phyloP scores from a whole-genome alignment of 2,113 vertebrate genomes.

The Poeciliopsis turrubarensis region DNA sequence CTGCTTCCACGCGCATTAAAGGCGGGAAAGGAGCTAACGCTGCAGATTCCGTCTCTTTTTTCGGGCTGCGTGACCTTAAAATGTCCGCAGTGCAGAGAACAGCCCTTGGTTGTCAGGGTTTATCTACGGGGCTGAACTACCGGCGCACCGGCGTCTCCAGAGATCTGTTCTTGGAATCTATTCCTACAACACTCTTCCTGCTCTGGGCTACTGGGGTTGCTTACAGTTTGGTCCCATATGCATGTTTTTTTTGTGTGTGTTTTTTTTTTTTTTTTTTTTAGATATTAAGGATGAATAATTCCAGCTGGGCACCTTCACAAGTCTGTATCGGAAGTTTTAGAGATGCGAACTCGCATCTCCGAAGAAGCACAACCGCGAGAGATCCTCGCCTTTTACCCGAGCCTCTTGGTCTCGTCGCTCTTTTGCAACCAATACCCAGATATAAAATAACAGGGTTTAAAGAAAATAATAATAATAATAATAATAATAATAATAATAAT shows the following conservation, averaged over 20 bases:
- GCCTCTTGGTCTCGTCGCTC: constrained; percentile 10
- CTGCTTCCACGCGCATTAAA: constrained; percentile 18
- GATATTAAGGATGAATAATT: constrained; percentile 8
- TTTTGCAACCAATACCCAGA: constrained; percentile 16
- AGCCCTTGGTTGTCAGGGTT: not conserved
- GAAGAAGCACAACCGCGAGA: not conserved
- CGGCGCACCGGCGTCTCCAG: not conserved
- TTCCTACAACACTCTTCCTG: not conserved
- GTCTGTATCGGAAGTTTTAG: constrained; percentile 8
- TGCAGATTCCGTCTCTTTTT: constrained; percentile 4
- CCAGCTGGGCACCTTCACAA: constrained; percentile 35
- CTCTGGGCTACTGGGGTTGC: not conserved
- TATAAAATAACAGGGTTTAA: constrained; percentile 4
- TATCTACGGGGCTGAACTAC: not conserved
- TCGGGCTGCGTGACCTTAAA: constrained; percentile 24
- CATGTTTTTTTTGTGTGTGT: not conserved
- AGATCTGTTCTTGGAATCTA: not conserved
- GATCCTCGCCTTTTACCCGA: constrained; percentile 9
- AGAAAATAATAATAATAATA: not conserved
- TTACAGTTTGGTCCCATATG: constrained; percentile 43
- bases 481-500: not conserved
- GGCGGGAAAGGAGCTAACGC: not conserved
- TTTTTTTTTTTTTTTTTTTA: constrained; percentile 4
- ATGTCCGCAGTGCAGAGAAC: not conserved
- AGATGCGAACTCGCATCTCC: not conserved